These are phyloP conservation scores for Omphaloscelis lunosa DNA, from an alignment of 2,888 invertebrate species.

Conservation along the genomic window DNA sequence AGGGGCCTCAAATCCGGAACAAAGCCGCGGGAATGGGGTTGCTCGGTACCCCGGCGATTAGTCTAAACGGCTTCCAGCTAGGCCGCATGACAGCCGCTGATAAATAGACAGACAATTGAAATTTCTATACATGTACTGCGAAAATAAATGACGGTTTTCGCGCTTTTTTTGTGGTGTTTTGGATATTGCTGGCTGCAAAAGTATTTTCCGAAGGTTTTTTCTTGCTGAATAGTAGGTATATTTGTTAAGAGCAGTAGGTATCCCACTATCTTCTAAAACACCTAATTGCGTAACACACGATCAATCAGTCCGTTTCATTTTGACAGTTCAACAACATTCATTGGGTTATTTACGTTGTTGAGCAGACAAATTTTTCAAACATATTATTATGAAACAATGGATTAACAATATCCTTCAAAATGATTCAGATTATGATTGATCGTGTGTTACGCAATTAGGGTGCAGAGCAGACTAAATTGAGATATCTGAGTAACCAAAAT, in stretches of 20 bases:
- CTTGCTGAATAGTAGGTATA: too few relatives aligned
- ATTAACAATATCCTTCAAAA: too few relatives aligned
- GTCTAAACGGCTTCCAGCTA: slow-evolving; percentile 49
- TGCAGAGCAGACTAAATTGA: background rate
- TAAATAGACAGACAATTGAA: slow-evolving; percentile 58
- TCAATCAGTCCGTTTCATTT: too few relatives aligned
- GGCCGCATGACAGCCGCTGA: slow-evolving; percentile 51
- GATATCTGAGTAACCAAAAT: background rate
- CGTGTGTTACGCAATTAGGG: too few relatives aligned
- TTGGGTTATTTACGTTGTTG: too few relatives aligned
- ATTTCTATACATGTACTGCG: slow-evolving; percentile 50
- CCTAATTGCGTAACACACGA: too few relatives aligned
- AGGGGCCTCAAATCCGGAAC: slow-evolving; percentile 54
- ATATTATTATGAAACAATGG: too few relatives aligned
- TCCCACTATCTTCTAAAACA: background rate
- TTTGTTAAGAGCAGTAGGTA: background rate
- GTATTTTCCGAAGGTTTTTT: background rate
- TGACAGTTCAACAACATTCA: too few relatives aligned
- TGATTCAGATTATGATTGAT: too few relatives aligned
- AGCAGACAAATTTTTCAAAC: too few relatives aligned
- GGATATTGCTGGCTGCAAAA: too few relatives aligned
- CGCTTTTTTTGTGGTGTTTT: background rate
- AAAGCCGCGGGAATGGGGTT: slow-evolving; percentile 55
- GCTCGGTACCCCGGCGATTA: slow-evolving; percentile 54
- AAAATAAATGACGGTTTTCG: background rate